A percentile compares a stretch with the other conserved stretches of the same genome.
Evolutionary conservation across 1,140 invertebrate species (phyloP).

Genomic region (Aporrectodea caliginosa): DNA sequence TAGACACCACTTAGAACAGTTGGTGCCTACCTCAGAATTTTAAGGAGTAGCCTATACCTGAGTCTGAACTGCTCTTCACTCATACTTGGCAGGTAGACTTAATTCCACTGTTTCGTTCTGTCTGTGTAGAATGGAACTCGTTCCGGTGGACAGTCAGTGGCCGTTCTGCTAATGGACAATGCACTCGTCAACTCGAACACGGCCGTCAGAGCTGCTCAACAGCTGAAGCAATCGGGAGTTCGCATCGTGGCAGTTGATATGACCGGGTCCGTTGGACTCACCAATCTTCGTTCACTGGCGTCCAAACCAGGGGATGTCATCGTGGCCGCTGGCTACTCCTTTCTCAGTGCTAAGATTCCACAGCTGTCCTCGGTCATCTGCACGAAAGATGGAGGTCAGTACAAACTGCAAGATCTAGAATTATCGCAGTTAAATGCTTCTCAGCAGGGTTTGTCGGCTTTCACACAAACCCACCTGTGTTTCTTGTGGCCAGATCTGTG

Average conservation of each 20-base stretch:
- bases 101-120: neutral
- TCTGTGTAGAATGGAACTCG: neutral
- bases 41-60: neutral
- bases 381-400: neutral
- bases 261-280: neutral
- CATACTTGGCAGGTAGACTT: neutral
- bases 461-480: too few relatives aligned
- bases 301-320: neutral
- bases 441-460: neutral
- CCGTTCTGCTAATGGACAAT: neutral
- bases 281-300: neutral
- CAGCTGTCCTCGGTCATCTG: slow-evolving; percentile 15
- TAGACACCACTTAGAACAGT: neutral
- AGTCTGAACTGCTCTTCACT: neutral
- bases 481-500: too few relatives aligned
- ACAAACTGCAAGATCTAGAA: neutral
- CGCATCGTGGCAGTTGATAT: neutral
- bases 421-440: neutral
- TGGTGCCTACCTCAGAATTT: too few relatives aligned
- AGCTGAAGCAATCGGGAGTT: neutral
- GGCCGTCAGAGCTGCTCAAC: neutral
- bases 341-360: slow-evolving; percentile 3
- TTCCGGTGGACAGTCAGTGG: neutral
- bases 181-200: neutral
- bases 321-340: neutral